Conservation (phyloP, 2,888 invertebrate genomes). For the Xylota sylvarum region DNA sequence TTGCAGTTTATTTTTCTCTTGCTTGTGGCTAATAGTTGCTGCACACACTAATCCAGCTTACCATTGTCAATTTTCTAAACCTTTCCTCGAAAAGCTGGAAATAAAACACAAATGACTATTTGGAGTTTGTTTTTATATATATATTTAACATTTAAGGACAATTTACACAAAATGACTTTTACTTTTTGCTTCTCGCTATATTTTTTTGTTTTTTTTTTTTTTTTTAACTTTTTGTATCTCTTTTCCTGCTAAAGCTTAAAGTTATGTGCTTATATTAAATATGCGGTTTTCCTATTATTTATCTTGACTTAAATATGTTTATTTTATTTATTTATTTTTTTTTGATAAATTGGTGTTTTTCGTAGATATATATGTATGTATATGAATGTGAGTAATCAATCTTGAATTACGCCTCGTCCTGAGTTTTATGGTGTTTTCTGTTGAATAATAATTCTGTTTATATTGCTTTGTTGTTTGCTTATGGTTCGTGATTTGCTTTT, state of each 20-base stretch:
- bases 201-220: not conserved
- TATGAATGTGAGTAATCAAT: conserved; percentile 1
- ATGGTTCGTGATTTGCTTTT: not conserved
- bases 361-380: conserved; percentile 1
- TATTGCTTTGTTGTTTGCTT: not conserved
- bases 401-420: conserved; percentile 18
- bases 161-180: conserved; percentile 62
- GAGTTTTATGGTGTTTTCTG: conserved; percentile 34
- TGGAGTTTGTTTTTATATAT: conserved; percentile 37
- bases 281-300: not conserved
- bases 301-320: conserved; percentile 16
- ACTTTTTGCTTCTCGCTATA: conserved; percentile 10
- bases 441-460: not conserved
- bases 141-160: conserved; percentile 63
- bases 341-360: conserved; percentile 29
- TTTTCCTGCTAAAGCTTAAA: conserved; percentile 37
- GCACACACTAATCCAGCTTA: too few relatives aligned
- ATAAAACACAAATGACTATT: too few relatives aligned
- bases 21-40: too few relatives aligned
- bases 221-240: conserved; percentile 13
- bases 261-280: conserved; percentile 19
- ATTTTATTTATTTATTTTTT: not conserved
- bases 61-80: too few relatives aligned
- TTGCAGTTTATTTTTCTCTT: too few relatives aligned
- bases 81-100: too few relatives aligned